Conservation (phyloP, 64 coral and sea anemone species). For the Stichodactyla helianthus region DNA sequence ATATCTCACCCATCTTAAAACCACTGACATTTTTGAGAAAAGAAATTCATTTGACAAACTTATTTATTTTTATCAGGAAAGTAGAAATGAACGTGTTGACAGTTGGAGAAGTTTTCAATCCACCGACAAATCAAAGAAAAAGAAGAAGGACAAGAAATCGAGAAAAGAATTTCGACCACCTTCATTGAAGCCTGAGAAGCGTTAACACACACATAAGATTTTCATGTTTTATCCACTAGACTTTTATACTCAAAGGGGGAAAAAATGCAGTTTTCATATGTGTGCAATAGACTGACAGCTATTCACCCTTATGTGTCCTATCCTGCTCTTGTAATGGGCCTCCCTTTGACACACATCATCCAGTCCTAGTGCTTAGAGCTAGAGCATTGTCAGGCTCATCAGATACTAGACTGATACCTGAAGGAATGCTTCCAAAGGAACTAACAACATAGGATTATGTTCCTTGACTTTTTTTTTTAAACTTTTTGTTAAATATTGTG, state of each 20-base stretch:
- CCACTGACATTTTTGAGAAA: background rate
- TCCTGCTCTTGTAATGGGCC: too few relatives aligned
- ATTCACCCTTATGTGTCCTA: too few relatives aligned
- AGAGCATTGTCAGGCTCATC: too few relatives aligned
- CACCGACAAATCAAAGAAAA: conserved; percentile 38
- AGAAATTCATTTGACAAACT: background rate
- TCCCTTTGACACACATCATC: too few relatives aligned
- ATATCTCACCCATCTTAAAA: too few relatives aligned
- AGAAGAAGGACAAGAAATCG: conserved; percentile 53
- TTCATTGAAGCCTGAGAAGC: conserved; percentile 66
- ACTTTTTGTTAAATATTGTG: too few relatives aligned
- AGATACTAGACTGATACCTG: too few relatives aligned
- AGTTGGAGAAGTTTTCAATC: conserved; percentile 76
- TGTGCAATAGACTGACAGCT: background rate
- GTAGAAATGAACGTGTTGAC: conserved; percentile 69
- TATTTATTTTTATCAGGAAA: conserved; percentile 38
- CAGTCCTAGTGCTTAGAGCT: too few relatives aligned
- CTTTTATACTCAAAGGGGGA: background rate
- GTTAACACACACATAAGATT: background rate
- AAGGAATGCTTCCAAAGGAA: too few relatives aligned
- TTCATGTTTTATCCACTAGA: background rate
- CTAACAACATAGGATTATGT: too few relatives aligned
- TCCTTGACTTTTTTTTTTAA: too few relatives aligned
- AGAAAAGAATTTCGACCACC: conserved; percentile 66
- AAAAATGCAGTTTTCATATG: background rate